Base-by-base conservation (phyloP, 53 echinoderm and acorn worm species). In the Temnopleurus reevesii region DNA sequence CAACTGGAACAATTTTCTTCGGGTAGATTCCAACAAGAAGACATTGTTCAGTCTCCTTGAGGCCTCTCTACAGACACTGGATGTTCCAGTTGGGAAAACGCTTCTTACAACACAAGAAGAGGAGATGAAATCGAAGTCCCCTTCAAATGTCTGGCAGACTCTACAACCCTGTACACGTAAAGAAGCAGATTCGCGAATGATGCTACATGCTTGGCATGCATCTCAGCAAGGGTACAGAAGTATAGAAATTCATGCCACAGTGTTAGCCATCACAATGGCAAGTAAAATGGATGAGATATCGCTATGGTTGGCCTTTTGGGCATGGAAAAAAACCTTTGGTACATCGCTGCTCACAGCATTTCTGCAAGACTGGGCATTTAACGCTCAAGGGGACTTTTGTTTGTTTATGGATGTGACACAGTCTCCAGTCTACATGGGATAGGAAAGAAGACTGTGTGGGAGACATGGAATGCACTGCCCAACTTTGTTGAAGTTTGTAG, bases 1-100 rank as follows among this genome's bases (percentile, higher is more conserved):
- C 56, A 61, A 94, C 81, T 90, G 92, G 92, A 65, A 86, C 84
- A 77, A 77, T 45, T 92, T 94, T 57, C 89, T 94, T 46, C 80
- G n/a, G n/a, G n/a, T n/a, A n/a, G n/a, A n/a, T n/a, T n/a, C n/a
- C n/a, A n/a, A n/a, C n/a, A n/a, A n/a, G n/a, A n/a, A n/a, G n/a
- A n/a, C n/a, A n/a, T n/a, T n/a, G n/a, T n/a, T n/a, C n/a, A n/a
- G n/a, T n/a, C 89, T 92, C 55, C 81, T 92, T 76, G 53, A 79
- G 29, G 33, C 54, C 46, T 53, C 91, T 66, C 54, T 65, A 15
- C 45, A 60, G n/a, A n/a, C n/a, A n/a, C n/a, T n/a, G 76, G 43
- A 46, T 65, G 85, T 61, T 64, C 86, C 89, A 66, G 84, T 60
- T 19, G 86, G 85, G 29, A 65, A 91, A 63, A 43, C 81, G 35